These are phyloP conservation scores for Lerema accius DNA, from an alignment of 1,140 invertebrate genomes.

Conservation along the genomic window DNA sequence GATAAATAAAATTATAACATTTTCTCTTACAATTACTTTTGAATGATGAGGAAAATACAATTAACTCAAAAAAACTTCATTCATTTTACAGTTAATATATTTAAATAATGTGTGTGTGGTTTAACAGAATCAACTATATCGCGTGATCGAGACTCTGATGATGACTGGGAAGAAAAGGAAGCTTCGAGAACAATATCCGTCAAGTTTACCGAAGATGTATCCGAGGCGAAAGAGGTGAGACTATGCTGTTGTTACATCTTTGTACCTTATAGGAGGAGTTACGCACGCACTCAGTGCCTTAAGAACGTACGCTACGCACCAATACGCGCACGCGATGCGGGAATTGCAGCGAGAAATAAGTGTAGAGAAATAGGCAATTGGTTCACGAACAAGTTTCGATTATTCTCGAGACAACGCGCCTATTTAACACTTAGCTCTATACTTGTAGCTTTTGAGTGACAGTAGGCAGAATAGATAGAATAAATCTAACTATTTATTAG, in stretches of 20 bases:
- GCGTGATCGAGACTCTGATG: constrained; percentile 83
- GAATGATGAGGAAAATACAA: no score
- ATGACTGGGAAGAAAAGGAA: constrained; percentile 90
- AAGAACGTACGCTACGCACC: constrained; percentile 40
- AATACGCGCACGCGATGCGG: constrained; percentile 42
- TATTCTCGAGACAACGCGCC: constrained; percentile 57
- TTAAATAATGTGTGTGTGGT: no score
- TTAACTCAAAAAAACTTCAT: no score
- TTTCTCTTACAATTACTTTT: no score
- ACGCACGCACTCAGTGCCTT: constrained; percentile 29
- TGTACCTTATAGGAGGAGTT: constrained; percentile 27
- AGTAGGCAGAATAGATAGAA: constrained; percentile 43
- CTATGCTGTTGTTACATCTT: constrained; percentile 63
- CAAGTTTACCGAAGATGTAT: constrained; percentile 93
- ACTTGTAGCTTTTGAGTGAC: constrained; percentile 56
- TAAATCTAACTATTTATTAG: no score
- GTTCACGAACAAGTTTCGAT: constrained; percentile 55
- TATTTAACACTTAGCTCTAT: constrained; percentile 71
- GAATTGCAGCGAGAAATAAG: constrained; percentile 40
- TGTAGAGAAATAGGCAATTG: constrained; percentile 49
- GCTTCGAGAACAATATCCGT: constrained; percentile 92
- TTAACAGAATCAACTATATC: constrained; percentile 63
- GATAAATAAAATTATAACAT: no score
- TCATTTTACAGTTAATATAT: no score
- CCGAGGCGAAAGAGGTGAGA: constrained; percentile 89